Evolutionary conservation across 2,113 vertebrate species (phyloP), one percentile per base, ranked within the genome.

Genomic region (Aythya baeri): DNA sequence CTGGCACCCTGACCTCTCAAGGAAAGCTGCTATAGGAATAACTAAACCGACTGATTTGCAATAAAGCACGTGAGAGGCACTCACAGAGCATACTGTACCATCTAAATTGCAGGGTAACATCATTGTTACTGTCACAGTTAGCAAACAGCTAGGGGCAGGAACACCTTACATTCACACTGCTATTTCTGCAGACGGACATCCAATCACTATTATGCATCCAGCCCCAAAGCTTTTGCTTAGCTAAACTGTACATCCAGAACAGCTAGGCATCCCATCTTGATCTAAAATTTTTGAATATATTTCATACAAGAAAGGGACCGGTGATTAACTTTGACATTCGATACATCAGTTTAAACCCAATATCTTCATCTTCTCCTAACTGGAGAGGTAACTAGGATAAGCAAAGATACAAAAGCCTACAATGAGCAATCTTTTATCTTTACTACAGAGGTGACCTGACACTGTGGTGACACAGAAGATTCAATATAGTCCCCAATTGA

Each of bases 401-500:
- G 62, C 66, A 91, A 78, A 84, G 77, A 72, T 92, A 93, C 44
- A 85, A 93, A 92, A 79, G 86, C 50, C 81, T 63, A 66, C 81
- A 66, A 57, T 29, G 78, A 92, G 49, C 86, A 75, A 85, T 43
- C 67, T 87, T 92, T 96, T 84, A 10, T 93, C 88, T 91, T 92
- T 83, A 81, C 84, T 91, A 78, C 25, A 85, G 62, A 62, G 86
- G 86, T 92, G 90, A 95, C 94, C 80, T 87, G 83, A 36, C 86
- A 71, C 83, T 4, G 2, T 9, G n/a, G 89, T 87, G 88, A 84
- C 92, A 95, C 58, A 46, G 49, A 83, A 90, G 74, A 95, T 93
- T 94, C 85, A 95, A 94, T 93, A 94, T n/a, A 86, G 88, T 76
- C 67, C 78, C 62, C 77, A 73, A 76, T 65, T 75, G 80, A 89